Evolutionary conservation across 2,888 invertebrate genomes (phyloP), one percentile per base, ranked within the genome.

Genomic region (Tribolium freemani): DNA sequence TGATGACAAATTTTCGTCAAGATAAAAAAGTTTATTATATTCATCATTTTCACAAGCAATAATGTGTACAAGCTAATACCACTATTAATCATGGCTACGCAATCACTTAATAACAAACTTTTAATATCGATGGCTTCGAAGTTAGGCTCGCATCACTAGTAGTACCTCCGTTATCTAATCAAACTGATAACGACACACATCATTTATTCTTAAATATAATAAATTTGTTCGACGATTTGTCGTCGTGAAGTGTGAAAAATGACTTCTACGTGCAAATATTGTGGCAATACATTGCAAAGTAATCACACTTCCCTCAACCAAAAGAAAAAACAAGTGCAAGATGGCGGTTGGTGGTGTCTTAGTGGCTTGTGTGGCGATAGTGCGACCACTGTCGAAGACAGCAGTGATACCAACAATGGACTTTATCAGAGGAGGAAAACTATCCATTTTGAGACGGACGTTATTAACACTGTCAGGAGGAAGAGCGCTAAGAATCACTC

Each of bases 381-480:
- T 31, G 58, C 11, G 16, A 44, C 5, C 3, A 16, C 10, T 4
- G 20, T 51, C 10, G 50, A 50, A 31, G 16, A 46, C 10, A 13
- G 13, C 6, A 20, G 16, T 38, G 11, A 51, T 30, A 16, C 50
- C 2, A 66, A 57, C 11, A 75, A 76, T 10, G 81, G 78, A 20
- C 68, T 66, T 2, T 82, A 81, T 51, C 74, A 77, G 46, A 72
- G 73, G 9, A 64, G 81, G 11, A 76, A 77, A 31, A 82, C 82
- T 2, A 81, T 82, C 30, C 81, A 81, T 44, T 82, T 82, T 44
- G 81, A 82, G 16, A 64, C 69, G 8, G 72, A 72, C 48, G 53
- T 69, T 44, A 11, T 72, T n/a, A 38, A 53, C 16, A 30, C 50
- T n/a, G 48, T 46, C 10, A 54, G 51, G 13, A 56, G 64, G 30